phyloP scores from a whole-genome alignment of 2,888 invertebrate species.

The Himalopsyche tibetana region DNA sequence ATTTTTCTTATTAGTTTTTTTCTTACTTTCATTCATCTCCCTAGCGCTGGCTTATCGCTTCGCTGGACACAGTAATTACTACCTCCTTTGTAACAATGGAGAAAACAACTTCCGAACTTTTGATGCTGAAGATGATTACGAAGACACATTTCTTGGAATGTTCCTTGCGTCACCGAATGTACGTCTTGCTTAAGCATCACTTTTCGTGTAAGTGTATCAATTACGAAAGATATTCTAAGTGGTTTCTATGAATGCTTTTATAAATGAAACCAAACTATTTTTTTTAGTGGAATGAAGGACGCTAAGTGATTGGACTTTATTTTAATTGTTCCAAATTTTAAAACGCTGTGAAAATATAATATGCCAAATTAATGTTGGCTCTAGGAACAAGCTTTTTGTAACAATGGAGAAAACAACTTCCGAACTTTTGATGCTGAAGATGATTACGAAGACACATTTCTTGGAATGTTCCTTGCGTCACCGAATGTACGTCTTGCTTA shows the following conservation, averaged over 20 bases:
- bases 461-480: not conserved
- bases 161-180: not conserved
- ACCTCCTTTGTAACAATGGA: not conserved
- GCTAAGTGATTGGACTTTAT: too few relatives aligned
- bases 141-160: not conserved
- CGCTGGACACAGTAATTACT: not conserved
- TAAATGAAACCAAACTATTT: not conserved
- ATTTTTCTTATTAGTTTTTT: not conserved
- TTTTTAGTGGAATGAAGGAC: too few relatives aligned
- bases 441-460: not conserved
- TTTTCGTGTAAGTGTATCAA: not conserved
- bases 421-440: not conserved
- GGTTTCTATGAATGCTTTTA: not conserved
- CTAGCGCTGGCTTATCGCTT: not conserved
- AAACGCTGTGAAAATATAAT: too few relatives aligned
- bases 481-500: not conserved
- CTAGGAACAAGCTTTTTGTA: too few relatives aligned
- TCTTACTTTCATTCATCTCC: not conserved
- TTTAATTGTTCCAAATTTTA: too few relatives aligned
- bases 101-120: not conserved
- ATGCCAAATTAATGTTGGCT: too few relatives aligned
- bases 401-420: not conserved
- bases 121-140: not conserved
- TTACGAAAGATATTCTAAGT: slow-evolving; percentile 5
- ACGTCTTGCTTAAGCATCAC: not conserved